phyloP scores from a whole-genome alignment of 1,140 invertebrate genomes.

The Dolichoris vasculosae region DNA sequence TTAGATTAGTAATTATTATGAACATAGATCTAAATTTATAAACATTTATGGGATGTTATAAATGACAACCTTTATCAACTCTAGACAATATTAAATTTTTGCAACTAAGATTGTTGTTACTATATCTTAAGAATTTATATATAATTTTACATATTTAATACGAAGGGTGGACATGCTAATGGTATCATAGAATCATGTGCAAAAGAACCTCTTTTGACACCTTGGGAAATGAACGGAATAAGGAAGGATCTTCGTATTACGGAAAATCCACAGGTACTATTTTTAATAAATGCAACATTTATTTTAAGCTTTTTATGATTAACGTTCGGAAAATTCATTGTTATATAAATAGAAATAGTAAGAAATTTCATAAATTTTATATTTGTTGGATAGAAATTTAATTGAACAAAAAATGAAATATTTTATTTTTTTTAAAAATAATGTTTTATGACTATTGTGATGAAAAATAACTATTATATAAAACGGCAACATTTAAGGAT shows the following conservation, averaged over 20 bases:
- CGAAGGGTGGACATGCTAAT: slow-evolving; percentile 72
- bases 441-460: no score
- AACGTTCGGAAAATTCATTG: no score
- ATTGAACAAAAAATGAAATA: background rate
- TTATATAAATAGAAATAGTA: background rate
- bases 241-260: slow-evolving; percentile 73
- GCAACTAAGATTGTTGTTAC: background rate
- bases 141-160: slow-evolving; percentile 1
- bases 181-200: slow-evolving; percentile 70
- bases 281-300: slow-evolving; percentile 14
- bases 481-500: no score
- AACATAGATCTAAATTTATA: no score
- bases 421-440: no score
- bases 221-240: slow-evolving; percentile 73
- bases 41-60: no score
- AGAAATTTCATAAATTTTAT: no score
- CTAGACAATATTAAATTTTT: background rate
- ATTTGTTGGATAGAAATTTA: slow-evolving; percentile 1
- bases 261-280: slow-evolving; percentile 76
- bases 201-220: slow-evolving; percentile 70
- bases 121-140: background rate
- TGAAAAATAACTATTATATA: no score
- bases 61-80: background rate
- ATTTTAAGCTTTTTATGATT: background rate
- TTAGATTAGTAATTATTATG: no score